These are phyloP conservation scores for Hypothenemus hampei DNA, from an alignment of 1,140 invertebrate species.

Conservation along the genomic window DNA sequence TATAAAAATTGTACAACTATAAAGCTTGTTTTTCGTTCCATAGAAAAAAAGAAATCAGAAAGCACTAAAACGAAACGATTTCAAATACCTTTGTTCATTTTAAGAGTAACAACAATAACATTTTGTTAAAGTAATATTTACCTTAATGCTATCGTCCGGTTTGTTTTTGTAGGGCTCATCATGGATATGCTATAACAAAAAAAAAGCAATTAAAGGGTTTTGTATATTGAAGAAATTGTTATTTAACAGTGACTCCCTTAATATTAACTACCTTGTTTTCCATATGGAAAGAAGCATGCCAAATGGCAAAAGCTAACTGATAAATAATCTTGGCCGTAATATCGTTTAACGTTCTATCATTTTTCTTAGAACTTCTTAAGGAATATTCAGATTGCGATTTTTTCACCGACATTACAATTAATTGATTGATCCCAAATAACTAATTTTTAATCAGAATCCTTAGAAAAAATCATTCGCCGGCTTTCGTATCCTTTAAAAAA, in stretches of 20 bases:
- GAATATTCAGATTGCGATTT: constrained; percentile 26
- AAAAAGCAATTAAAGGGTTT: not conserved
- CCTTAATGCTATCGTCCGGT: constrained; percentile 44
- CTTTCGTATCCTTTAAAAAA: too few species aligned
- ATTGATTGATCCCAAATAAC: too few species aligned
- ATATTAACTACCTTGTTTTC: constrained; percentile 38
- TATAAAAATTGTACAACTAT: too few species aligned
- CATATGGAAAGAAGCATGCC: constrained; percentile 57
- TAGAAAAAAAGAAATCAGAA: too few species aligned
- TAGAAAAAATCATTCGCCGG: too few species aligned
- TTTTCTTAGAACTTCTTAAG: constrained; percentile 21
- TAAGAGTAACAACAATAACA: too few species aligned
- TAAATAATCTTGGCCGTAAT: constrained; percentile 51
- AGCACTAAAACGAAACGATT: too few species aligned
- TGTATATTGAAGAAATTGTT: not conserved
- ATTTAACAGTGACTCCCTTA: not conserved
- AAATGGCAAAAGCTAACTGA: constrained; percentile 57
- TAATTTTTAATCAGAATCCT: too few species aligned
- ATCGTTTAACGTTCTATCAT: constrained; percentile 23
- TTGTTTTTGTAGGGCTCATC: constrained; percentile 43
- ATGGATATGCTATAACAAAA: constrained; percentile 48
- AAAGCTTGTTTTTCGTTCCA: too few species aligned
- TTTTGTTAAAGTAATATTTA: too few species aligned
- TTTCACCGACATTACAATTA: constrained; percentile 33
- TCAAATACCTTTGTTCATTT: too few species aligned